phyloP scores from a whole-genome alignment of 1,140 invertebrate species.

The Dysdera silvatica region DNA sequence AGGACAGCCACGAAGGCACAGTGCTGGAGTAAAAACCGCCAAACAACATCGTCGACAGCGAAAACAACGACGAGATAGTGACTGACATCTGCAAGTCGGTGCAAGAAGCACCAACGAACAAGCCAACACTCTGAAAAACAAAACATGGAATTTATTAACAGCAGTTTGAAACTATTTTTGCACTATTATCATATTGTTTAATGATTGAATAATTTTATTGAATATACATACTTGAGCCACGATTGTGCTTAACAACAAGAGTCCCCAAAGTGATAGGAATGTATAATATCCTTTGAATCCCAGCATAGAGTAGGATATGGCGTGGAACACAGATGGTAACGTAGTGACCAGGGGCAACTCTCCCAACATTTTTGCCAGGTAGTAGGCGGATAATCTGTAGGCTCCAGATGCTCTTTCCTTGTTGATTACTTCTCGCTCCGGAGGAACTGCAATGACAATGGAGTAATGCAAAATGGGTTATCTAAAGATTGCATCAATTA shows the following conservation, averaged over 20 bases:
- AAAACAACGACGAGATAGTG: constrained; percentile 69
- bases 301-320: constrained; percentile 70
- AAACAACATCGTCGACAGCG: constrained; percentile 68
- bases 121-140: constrained; percentile 51
- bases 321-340: constrained; percentile 66
- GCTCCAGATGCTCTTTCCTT: constrained; percentile 72
- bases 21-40: constrained; percentile 71
- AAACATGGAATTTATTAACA: neutral
- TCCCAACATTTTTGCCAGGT: constrained; percentile 74
- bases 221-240: constrained; percentile 56
- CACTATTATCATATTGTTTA: neutral
- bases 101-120: constrained; percentile 71
- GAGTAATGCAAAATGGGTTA: neutral
- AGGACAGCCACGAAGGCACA: constrained; percentile 65
- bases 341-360: constrained; percentile 69
- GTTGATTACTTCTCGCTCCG: constrained; percentile 70
- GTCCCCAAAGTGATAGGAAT: constrained; percentile 61
- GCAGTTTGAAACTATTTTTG: neutral
- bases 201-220: neutral
- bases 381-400: constrained; percentile 74
- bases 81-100: constrained; percentile 71
- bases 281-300: constrained; percentile 50
- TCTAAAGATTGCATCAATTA: too few species aligned
- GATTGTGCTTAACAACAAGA: constrained; percentile 65
- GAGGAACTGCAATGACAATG: constrained; percentile 50